Evolutionary conservation across 2,113 vertebrate genomes (phyloP), one percentile per base, ranked within the genome.

Genomic region (Percina caprodes): DNA sequence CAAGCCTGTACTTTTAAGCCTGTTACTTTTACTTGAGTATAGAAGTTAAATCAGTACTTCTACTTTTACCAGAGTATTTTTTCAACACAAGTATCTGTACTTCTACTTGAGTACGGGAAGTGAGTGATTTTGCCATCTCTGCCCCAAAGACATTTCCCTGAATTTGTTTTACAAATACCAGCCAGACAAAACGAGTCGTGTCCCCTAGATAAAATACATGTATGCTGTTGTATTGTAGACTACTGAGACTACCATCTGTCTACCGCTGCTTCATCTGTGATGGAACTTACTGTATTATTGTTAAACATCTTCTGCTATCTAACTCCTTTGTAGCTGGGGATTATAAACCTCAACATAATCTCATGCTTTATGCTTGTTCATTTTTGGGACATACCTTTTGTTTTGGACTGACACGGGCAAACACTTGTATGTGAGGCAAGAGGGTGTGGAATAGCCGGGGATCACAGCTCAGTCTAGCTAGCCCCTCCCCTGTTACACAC

Each of bases 401-500:
- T 92, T 96, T 96, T 35, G 95, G 95, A 83, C 94, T 96, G 85
- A 96, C 95, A 23, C 95, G 94, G 15, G 95, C 94, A 60, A 95
- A 96, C 55, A 96, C 94, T 82, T 0, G 87, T 76, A 96, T 87
- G 46, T 96, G 92, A 71, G 95, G 95, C 81, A 96, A 86, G 65
- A 96, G 91, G 13, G 68, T 62, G 58, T 89, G 80, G 48, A 96
- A 92, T 46, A 96, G 80, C 14, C 1, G 72, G 10, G 93, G 63
- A 35, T 95, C 93, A 30, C 76, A 74, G 84, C 88, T 94, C 4
- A 99, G 92, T 88, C 93, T 94, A 23, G 94, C 85, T 54, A 99
- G 94, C 0, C 97, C 97, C 15, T 99, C 98, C 0, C 98, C 98
- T 0, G 98, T 99, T 51, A 99, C 91, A 60, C 98, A 99, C 1